These are phyloP conservation scores for Pogonocherus hispidulus DNA, from an alignment of 2,888 invertebrate species.

Conservation along the genomic window DNA sequence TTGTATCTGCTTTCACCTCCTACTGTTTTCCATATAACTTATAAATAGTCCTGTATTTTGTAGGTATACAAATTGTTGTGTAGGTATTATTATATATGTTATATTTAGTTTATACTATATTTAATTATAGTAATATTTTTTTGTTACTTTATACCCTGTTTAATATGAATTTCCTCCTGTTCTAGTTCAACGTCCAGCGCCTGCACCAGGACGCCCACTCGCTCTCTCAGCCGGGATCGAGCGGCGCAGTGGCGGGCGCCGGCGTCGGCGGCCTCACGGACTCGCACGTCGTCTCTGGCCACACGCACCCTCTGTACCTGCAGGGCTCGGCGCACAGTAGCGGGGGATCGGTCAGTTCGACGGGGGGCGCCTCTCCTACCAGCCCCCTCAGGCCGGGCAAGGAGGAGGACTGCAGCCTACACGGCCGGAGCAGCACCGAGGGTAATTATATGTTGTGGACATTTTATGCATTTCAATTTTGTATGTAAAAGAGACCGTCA, in stretches of 20 bases:
- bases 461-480: no score
- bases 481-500: no score
- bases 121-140: no score
- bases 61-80: no score
- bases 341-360: slow-evolving; percentile 68
- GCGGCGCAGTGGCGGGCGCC: slow-evolving; percentile 51
- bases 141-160: neutral
- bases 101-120: no score
- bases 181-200: slow-evolving; percentile 70
- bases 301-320: slow-evolving; percentile 63
- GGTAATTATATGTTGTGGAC: slow-evolving; percentile 65
- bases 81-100: no score
- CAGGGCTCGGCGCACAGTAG: slow-evolving; percentile 66
- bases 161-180: slow-evolving; percentile 29
- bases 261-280: slow-evolving; percentile 53
- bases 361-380: slow-evolving; percentile 67
- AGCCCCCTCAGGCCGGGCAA: slow-evolving; percentile 72
- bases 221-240: slow-evolving; percentile 61
- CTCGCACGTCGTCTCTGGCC: slow-evolving; percentile 49
- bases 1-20: no score
- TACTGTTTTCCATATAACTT: no score
- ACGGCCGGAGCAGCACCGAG: slow-evolving; percentile 75
- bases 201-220: slow-evolving; percentile 66
- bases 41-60: no score
- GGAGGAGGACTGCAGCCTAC: slow-evolving; percentile 76